Conservation (phyloP, 1,140 invertebrate genomes). For the Ceratina calcarata region DNA sequence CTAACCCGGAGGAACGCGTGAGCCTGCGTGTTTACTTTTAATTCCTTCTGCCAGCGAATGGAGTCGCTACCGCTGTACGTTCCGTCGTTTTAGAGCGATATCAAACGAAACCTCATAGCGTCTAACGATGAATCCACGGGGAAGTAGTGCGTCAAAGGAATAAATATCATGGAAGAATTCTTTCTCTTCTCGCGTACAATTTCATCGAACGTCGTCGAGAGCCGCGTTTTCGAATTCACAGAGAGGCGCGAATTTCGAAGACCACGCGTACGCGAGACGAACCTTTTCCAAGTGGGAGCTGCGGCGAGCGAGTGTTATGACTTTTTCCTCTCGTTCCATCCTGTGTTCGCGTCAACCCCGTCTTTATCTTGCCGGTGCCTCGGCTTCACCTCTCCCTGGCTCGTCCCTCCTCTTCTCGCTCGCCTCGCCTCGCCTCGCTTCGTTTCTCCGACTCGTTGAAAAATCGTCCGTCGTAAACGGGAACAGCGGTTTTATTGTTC, state of each 20-base stretch:
- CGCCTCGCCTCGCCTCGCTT: slow-evolving; percentile 66
- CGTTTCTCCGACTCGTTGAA: slow-evolving; percentile 78
- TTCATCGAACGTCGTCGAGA: slow-evolving; percentile 18
- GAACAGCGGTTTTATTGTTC: slow-evolving; percentile 80
- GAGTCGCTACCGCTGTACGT: slow-evolving; percentile 50
- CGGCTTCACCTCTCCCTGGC: slow-evolving; percentile 1
- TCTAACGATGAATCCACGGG: no score
- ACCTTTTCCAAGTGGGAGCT: no score
- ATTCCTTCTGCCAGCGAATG: slow-evolving; percentile 69
- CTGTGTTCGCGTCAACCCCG: not conserved
- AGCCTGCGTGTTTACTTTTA: slow-evolving; percentile 78
- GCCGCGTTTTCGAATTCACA: no score
- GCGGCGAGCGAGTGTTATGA: not conserved
- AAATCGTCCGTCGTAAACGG: slow-evolving; percentile 79
- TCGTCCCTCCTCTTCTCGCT: slow-evolving; percentile 12
- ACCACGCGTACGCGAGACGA: no score
- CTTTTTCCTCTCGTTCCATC: slow-evolving; percentile 17
- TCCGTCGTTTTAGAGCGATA: slow-evolving; percentile 59
- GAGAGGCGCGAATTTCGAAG: no score
- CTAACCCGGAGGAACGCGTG: slow-evolving; percentile 79
- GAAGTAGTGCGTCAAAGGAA: no score
- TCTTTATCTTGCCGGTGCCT: slow-evolving; percentile 7
- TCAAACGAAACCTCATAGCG: slow-evolving; percentile 52
- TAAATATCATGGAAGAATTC: not conserved
- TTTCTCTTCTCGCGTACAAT: slow-evolving; percentile 5